A percentile compares a stretch with the other conserved stretches of the same genome.
phyloP scores from a whole-genome alignment of 2,113 vertebrate genomes.

The Ceuthmochares aereus region DNA sequence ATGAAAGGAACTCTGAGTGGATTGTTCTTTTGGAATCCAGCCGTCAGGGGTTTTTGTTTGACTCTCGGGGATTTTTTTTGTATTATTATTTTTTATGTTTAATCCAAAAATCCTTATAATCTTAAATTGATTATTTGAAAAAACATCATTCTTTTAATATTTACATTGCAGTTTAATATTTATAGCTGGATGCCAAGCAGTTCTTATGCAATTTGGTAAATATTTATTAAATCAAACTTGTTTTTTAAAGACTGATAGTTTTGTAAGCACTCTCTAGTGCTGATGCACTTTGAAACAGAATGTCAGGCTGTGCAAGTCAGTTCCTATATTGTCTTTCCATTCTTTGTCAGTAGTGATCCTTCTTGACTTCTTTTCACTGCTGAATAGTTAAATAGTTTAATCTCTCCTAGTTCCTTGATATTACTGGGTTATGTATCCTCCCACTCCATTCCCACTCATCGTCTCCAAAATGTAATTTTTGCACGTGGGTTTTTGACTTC shows the following conservation, averaged over 20 bases:
- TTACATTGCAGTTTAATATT: conserved; percentile 51
- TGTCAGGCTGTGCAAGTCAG: conserved; percentile 8
- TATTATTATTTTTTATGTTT: conserved; percentile 27
- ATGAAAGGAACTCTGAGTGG: conserved; percentile 62
- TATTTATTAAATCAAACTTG: conserved; percentile 62
- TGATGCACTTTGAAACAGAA: conserved; percentile 23
- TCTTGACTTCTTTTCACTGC: conserved; percentile 52
- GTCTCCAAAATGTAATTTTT: conserved; percentile 2
- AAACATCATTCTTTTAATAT: conserved; percentile 41
- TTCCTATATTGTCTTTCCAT: conserved; percentile 19
- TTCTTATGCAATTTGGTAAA: conserved; percentile 56
- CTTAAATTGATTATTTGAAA: conserved; percentile 62
- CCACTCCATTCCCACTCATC: conserved; percentile 42
- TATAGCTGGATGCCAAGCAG: conserved; percentile 31
- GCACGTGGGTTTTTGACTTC: background rate
- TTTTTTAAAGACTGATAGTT: conserved; percentile 28
- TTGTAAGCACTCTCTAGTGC: conserved; percentile 34
- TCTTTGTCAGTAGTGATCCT: conserved; percentile 44
- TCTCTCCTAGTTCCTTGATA: conserved; percentile 34
- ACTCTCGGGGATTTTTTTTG: background rate
- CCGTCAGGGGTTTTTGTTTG: conserved; percentile 33
- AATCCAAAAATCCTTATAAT: conserved; percentile 41
- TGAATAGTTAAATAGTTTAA: conserved; percentile 51
- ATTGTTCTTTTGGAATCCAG: conserved; percentile 67
- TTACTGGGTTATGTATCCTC: conserved; percentile 56